Evolutionary conservation across 2,888 invertebrate genomes (phyloP).

Genomic region (Marronus borbonicus): DNA sequence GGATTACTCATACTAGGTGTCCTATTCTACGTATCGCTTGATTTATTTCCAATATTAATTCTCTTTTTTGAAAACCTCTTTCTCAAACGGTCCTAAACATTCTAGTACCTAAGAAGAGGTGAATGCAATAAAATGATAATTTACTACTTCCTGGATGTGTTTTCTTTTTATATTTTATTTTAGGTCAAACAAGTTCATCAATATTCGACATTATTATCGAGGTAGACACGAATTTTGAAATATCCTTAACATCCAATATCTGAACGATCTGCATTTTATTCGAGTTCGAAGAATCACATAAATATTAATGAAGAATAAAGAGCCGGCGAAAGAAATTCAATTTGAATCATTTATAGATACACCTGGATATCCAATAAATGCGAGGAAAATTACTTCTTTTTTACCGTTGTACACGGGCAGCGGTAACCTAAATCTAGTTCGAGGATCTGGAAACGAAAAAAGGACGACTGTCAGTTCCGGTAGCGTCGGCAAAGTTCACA

Average conservation of each 20-base stretch:
- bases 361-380: slow-evolving; percentile 43
- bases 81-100: too few species aligned
- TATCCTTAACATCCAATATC: neutral
- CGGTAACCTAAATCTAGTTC: slow-evolving; percentile 15
- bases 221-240: neutral
- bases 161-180: too few species aligned
- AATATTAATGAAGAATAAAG: slow-evolving; percentile 35
- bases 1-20: too few species aligned
- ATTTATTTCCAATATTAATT: too few species aligned
- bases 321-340: slow-evolving; percentile 30
- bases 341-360: slow-evolving; percentile 42
- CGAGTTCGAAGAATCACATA: slow-evolving; percentile 22
- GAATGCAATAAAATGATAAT: too few species aligned
- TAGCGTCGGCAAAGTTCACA: slow-evolving; percentile 63
- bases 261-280: slow-evolving; percentile 5
- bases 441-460: slow-evolving; percentile 42
- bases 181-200: too few species aligned
- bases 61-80: too few species aligned
- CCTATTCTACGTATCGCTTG: too few species aligned
- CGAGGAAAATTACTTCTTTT: slow-evolving; percentile 35
- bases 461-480: slow-evolving; percentile 61
- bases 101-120: too few species aligned
- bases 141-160: too few species aligned
- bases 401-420: slow-evolving; percentile 24
- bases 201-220: too few species aligned